Evolutionary conservation across 2,888 invertebrate species (phyloP).

Genomic region (Alviniconcha strummeri): DNA sequence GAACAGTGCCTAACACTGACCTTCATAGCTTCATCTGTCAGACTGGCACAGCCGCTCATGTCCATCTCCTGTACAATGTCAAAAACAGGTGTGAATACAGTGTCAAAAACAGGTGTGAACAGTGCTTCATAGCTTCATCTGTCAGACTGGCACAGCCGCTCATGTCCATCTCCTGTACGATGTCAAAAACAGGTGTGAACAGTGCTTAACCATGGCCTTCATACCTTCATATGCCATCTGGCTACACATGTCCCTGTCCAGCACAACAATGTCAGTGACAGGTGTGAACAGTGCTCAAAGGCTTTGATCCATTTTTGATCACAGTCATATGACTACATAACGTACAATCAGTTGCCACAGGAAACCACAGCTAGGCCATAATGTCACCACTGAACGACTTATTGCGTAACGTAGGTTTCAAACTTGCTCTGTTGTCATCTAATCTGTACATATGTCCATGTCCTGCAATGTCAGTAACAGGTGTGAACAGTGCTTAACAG

Average conservation of each 20-base stretch:
- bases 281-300: constrained; percentile 38
- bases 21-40: constrained; percentile 70
- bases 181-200: background rate
- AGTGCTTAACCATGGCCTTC: constrained; percentile 61
- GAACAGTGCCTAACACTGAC: constrained; percentile 65
- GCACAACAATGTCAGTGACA: constrained; percentile 20
- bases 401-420: too few relatives aligned
- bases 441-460: constrained; percentile 53
- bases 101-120: constrained; percentile 47
- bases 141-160: constrained; percentile 63
- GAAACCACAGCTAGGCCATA: too few relatives aligned
- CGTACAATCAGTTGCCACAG: too few relatives aligned
- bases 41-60: constrained; percentile 60
- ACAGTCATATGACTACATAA: too few relatives aligned
- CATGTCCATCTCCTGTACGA: constrained; percentile 67
- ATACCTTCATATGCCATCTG: constrained; percentile 68
- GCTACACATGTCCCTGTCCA: constrained; percentile 66
- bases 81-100: background rate
- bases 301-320: constrained; percentile 65
- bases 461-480: constrained; percentile 57
- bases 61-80: constrained; percentile 64
- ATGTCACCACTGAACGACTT: too few relatives aligned
- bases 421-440: too few relatives aligned
- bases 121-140: constrained; percentile 69
- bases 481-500: background rate